Evolutionary conservation across 2,888 invertebrate species (phyloP).

Genomic region (Athetis lepigone): DNA sequence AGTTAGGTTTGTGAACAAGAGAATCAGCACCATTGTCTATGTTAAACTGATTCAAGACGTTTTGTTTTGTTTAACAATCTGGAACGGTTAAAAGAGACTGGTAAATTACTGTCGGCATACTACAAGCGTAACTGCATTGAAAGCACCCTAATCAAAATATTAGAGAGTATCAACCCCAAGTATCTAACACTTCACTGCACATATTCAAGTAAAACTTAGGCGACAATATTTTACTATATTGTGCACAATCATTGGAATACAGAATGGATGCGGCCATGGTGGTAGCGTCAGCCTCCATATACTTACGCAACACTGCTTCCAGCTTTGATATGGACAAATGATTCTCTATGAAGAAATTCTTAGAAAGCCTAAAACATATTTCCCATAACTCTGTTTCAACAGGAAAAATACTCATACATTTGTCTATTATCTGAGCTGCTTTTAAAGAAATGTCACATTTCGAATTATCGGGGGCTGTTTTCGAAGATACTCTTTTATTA

Average conservation of each 20-base stretch:
- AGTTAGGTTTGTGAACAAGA: no score
- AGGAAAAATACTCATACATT: constrained; percentile 83
- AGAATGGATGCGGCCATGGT: constrained; percentile 87
- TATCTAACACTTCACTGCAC: constrained; percentile 86
- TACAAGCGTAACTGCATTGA: not conserved
- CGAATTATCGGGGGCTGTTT: constrained; percentile 50
- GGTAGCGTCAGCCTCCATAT: constrained; percentile 86
- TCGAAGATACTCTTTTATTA: constrained; percentile 57
- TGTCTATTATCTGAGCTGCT: constrained; percentile 82
- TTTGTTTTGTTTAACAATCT: no score
- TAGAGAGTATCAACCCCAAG: constrained; percentile 79
- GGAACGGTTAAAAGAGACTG: no score
- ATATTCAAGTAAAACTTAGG: constrained; percentile 87
- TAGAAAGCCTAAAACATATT: constrained; percentile 81
- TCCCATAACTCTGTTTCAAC: constrained; percentile 83
- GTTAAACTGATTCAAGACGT: no score
- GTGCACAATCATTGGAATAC: constrained; percentile 85
- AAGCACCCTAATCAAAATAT: constrained; percentile 4
- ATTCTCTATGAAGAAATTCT: constrained; percentile 83
- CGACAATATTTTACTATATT: constrained; percentile 85
- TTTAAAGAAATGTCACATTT: constrained; percentile 73
- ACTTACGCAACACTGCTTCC: constrained; percentile 89
- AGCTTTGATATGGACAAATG: constrained; percentile 84
- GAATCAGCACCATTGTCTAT: no score
- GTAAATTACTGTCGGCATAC: not conserved